Evolutionary conservation across 2,797 vertebrate species (phyloP).

Genomic region (Potorous gilbertii): DNA sequence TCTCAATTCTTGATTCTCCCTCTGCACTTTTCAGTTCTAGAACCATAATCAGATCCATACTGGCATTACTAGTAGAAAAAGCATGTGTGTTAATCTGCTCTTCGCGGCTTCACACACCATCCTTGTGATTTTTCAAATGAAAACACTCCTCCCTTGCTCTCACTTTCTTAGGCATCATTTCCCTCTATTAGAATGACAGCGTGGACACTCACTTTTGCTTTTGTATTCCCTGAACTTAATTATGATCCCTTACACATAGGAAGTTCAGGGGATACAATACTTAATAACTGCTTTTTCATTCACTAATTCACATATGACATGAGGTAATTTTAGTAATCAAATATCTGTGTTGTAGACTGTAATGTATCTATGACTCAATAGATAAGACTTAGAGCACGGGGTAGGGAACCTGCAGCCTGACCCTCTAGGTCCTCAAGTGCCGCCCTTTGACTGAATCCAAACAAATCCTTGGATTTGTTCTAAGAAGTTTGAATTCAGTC

Average conservation of each 20-base stretch:
- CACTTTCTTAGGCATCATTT: neutral
- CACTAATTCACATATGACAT: neutral
- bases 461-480: too few species aligned
- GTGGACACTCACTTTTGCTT: neutral
- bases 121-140: neutral
- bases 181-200: neutral
- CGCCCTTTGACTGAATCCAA: too few species aligned
- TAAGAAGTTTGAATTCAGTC: too few species aligned
- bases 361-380: neutral
- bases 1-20: neutral
- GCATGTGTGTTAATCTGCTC: neutral
- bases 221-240: neutral
- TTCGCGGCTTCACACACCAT: neutral
- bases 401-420: too few species aligned
- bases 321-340: neutral
- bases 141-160: neutral
- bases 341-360: neutral
- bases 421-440: too few species aligned
- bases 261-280: neutral
- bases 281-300: neutral
- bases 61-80: neutral
- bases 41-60: neutral
- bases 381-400: neutral
- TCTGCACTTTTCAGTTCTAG: neutral
- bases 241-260: neutral